A percentile compares a stretch with the other conserved stretches of the same genome.
These are phyloP conservation scores for Hypotaenidia okinawae DNA, from an alignment of 2,797 vertebrate genomes.

Conservation along the genomic window DNA sequence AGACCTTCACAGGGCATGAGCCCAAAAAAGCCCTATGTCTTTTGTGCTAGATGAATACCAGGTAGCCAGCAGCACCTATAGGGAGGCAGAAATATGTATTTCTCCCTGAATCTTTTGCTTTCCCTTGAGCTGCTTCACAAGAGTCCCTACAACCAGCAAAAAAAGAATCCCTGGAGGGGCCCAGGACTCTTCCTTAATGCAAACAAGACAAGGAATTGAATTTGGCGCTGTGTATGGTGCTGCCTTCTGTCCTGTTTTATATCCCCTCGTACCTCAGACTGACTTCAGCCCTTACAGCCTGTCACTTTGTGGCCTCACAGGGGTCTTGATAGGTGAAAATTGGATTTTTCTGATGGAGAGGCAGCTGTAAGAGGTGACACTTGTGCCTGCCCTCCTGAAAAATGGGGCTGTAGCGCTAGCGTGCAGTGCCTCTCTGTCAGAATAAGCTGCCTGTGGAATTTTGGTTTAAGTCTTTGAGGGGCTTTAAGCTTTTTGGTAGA, in stretches of 20 bases:
- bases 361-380: not conserved
- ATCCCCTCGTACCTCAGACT: not conserved
- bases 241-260: not conserved
- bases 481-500: not conserved
- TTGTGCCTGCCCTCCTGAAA: not conserved
- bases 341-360: not conserved
- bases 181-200: not conserved
- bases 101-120: not conserved
- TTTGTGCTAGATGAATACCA: not conserved
- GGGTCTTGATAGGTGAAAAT: not conserved
- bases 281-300: not conserved
- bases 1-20: not conserved
- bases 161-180: not conserved
- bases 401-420: fast-evolving
- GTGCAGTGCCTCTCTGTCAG: not conserved
- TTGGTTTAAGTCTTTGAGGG: not conserved
- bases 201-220: not conserved
- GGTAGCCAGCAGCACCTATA: not conserved
- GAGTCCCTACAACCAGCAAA: not conserved
- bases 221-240: not conserved
- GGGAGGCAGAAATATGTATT: not conserved
- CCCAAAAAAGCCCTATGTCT: not conserved
- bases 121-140: not conserved
- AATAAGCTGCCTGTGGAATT: not conserved
- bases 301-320: not conserved